Base-by-base conservation (phyloP, 2,113 vertebrate species). In the Puffinus mauretanicus region DNA sequence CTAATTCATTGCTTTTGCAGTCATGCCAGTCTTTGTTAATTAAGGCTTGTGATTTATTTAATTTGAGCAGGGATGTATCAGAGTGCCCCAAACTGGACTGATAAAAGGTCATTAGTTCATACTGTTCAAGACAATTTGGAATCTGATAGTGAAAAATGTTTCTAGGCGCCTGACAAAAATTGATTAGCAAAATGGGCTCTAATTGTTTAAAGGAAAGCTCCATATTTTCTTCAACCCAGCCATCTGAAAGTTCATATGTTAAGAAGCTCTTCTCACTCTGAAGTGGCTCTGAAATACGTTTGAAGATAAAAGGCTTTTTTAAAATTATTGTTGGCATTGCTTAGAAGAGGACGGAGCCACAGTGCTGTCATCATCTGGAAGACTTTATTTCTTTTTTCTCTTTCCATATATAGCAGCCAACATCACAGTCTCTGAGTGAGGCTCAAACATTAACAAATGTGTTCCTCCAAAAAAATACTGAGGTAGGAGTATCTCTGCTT, bases 21-120 rank as follows among this genome's bases (percentile, higher is more conserved):
- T 62, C 95, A 64, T 25, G 49, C 95, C 58, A 69, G 55, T 77
- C 95, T 97, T 94, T 81, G 94, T 88, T 97, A 96, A 97, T 96
- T 94, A 97, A 94, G 87, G 88, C 30, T 49, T 86, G 58, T 97
- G 97, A 97, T 97, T 98, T 97, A 97, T 97, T 88, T 97, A 85
- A 71, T 78, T 16, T 24, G 21, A 86, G 78, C 69, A 93, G 55
- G 36, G 82, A 92, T 46, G 75, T 83, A 60, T 16, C 26, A 34
- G 38, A 57, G 82, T 55, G 84, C 93, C 95, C 97, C 57, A 94
- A 94, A 92, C 87, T 49, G 72, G 93, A 58, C 94, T 34, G 94
- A 95, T 82, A 95, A 92, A 89, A 91, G 96, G 96, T 95, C 90
- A 55, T 65, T 82, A 73, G 92, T 87, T 95, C 51, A 46, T 40